These are phyloP conservation scores for Muscicapa striata DNA, from an alignment of 2,797 vertebrate species.

Conservation along the genomic window DNA sequence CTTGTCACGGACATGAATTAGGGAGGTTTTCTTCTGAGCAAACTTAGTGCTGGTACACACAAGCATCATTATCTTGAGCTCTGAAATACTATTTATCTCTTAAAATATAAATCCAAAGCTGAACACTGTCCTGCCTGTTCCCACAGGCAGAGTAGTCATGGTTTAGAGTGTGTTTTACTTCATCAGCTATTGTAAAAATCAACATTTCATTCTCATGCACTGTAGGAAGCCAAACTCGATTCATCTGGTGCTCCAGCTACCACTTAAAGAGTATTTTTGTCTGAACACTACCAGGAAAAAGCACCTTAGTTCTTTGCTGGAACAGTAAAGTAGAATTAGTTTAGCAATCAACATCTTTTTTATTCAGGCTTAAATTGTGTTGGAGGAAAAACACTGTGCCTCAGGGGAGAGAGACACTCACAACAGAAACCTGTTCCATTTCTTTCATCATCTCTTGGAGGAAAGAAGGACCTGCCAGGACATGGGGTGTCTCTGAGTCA, in stretches of 20 bases:
- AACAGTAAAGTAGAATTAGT: constrained; percentile 1
- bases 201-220: constrained; percentile 31
- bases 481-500: not conserved
- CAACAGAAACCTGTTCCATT: not conserved
- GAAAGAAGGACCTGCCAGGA: not conserved
- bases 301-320: not conserved
- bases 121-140: not conserved
- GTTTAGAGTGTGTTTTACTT: constrained; percentile 1
- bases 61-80: not conserved
- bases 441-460: not conserved
- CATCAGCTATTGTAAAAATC: constrained; percentile 34
- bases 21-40: not conserved
- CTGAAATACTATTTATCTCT: not conserved
- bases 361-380: not conserved
- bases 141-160: not conserved
- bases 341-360: not conserved
- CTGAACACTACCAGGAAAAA: not conserved
- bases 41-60: not conserved
- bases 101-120: not conserved
- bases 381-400: constrained; percentile 24
- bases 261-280: not conserved
- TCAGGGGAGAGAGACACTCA: not conserved
- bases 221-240: not conserved
- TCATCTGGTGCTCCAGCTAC: constrained; percentile 2
- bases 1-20: not conserved